Evolutionary conservation across 2,888 invertebrate species (phyloP), one percentile per base, ranked within the genome.

Genomic region (Sipha maydis): DNA sequence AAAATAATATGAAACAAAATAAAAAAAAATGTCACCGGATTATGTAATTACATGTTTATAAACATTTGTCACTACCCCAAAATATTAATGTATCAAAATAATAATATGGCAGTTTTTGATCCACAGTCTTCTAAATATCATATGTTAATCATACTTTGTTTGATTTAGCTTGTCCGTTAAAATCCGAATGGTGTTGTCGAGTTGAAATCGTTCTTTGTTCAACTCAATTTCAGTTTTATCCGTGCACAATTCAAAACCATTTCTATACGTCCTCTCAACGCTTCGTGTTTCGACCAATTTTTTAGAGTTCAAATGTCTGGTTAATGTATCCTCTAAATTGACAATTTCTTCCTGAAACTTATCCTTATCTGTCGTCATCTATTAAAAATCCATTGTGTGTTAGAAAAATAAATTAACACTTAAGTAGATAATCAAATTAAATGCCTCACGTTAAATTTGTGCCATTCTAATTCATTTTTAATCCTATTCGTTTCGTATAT

Each of bases 381-480:
- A 92, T 41, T 90, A 90, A 90, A 73, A 71, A 69, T 5, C 48
- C 31, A 61, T 25, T 69, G 28, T n/a, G n/a, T n/a, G 38, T 38
- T 75, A 8, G 11, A 41, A 3, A 41, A 41, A 9, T 41, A 75
- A 28, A 48, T n/a, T 31, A 83, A 54, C 71, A 9, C 2, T 83
- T n/a, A 82, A 17, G 25, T 41, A 54, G 28, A 0, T 86, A 82
- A 67, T 34, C 17, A 56, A 21, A 41, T 41, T 41, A 41, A 41
- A 41, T 41, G 3, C 8, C 69, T 84, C 54, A 94, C 94, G 93
- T 95, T 95, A 91, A 94, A 92, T 91, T 95, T 95, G 92, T 98
- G 97, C 97, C 97, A 98, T 90, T 96, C 95, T 48, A 98, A 93
- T 91, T 98, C 97, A 91, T 97, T 97, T 90, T 96, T 94, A 0